Percentiles rank a stretch among this genome's conserved stretches.
These are phyloP conservation scores for Pseudomyrmex concolor DNA, from an alignment of 1,140 invertebrate genomes.

Conservation along the genomic window DNA sequence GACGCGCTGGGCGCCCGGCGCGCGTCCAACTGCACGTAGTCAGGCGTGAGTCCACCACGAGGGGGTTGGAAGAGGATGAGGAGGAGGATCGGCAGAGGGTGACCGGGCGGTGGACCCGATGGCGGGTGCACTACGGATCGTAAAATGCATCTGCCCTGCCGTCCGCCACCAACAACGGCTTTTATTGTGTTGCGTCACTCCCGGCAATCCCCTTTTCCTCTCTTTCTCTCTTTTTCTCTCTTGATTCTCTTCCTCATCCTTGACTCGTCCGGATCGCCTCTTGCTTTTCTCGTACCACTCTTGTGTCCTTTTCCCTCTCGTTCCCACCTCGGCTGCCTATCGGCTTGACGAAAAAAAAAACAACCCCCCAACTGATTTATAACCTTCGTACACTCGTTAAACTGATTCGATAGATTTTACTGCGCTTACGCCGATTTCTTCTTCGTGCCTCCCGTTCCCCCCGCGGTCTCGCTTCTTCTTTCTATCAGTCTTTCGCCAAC, in stretches of 20 bases:
- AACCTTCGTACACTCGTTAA: slow-evolving; percentile 81
- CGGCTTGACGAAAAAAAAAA: slow-evolving; percentile 71
- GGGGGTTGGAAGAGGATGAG: slow-evolving; percentile 27
- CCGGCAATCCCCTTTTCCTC: slow-evolving; percentile 36
- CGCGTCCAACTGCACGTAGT: slow-evolving; percentile 69
- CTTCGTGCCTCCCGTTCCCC: not conserved
- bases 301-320: slow-evolving; percentile 25
- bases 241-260: slow-evolving; percentile 27
- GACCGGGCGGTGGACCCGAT: slow-evolving; percentile 39
- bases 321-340: slow-evolving; percentile 28
- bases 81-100: slow-evolving; percentile 45
- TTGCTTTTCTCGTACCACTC: slow-evolving; percentile 34
- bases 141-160: slow-evolving; percentile 79
- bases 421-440: slow-evolving; percentile 75
- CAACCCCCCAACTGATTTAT: slow-evolving; percentile 80
- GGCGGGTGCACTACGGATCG: slow-evolving; percentile 70
- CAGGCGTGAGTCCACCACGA: slow-evolving; percentile 42
- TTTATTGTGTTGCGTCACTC: slow-evolving; percentile 77
- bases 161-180: slow-evolving; percentile 66
- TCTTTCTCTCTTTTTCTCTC: slow-evolving; percentile 45
- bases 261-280: slow-evolving; percentile 23
- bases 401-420: slow-evolving; percentile 83
- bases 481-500: slow-evolving; percentile 4
- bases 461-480: slow-evolving; percentile 41
- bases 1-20: slow-evolving; percentile 61